Evolutionary conservation across 2,113 vertebrate species (phyloP), one percentile per base, ranked within the genome.

Genomic region (Phycodurus eques): DNA sequence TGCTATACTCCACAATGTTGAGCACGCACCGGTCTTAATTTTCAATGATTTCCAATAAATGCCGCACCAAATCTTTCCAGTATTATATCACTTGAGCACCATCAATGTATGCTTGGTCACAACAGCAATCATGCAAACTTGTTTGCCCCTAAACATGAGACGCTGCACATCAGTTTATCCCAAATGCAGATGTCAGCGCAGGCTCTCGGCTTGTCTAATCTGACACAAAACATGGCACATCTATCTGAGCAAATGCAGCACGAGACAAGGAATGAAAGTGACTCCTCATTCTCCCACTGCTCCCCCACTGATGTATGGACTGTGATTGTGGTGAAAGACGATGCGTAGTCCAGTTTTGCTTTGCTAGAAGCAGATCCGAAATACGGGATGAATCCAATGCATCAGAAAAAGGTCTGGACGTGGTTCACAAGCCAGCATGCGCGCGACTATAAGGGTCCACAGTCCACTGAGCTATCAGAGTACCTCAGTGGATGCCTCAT

Each of bases 141-240:
- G 63, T 66, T 47, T 46, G 63, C 12, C 13, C 63, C 63, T 27
- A 47, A 22, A 66, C 68, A 81, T 33, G 65, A 77, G 80, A 73
- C 83, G 68, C 79, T 5, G 76, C 13, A 60, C 75, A 27, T 76
- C 11, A 65, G 49, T 78, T 89, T 81, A 88, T 89, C 72, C 83
- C 89, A 92, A 90, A 81, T 85, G 80, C 92, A 94, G 91, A 94
- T 94, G 94, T 93, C 93, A 94, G 92, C 80, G 93, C 93, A 67
- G 92, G 87, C 91, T 93, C 88, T 91, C 88, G 88, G 63, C 88
- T 95, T 92, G 93, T 95, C 92, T 94, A 90, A 90, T 94, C 91
- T 88, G 93, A 94, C 93, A 87, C 67, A 61, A 89, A 94, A 93
- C 94, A 93, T 93, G 91, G 92, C 92, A 88, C 70, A 93, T 93